Percentiles rank a stretch among this genome's conserved stretches.
Evolutionary conservation across 2,113 vertebrate genomes (phyloP).

Genomic region (Ovibos moschatus): DNA sequence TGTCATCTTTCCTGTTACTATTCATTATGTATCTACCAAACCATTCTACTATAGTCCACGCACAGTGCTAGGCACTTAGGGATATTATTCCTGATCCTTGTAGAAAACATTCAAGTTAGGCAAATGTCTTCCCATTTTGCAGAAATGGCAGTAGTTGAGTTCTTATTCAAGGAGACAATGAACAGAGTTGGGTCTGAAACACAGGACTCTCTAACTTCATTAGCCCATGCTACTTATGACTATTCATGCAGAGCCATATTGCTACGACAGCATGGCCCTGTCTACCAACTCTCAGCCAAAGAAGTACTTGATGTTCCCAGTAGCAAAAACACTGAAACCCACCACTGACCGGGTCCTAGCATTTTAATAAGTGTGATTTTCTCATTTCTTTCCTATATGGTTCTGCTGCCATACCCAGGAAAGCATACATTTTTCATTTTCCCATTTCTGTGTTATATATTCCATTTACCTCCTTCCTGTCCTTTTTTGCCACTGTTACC

Average conservation of each 20-base stretch:
- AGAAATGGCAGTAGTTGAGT: not conserved
- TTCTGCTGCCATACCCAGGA: not conserved
- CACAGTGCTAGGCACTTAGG: not conserved
- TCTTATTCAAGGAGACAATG: not conserved
- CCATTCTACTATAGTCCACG: not conserved
- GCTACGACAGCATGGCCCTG: not conserved
- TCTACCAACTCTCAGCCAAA: not conserved
- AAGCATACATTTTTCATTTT: not conserved
- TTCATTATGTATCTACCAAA: not conserved
- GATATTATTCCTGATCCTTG: not conserved
- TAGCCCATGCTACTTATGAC: not conserved
- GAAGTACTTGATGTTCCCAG: not conserved
- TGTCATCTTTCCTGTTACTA: not conserved
- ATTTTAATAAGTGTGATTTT: not conserved
- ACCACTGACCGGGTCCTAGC: not conserved
- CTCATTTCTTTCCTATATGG: not conserved
- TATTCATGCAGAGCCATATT: not conserved
- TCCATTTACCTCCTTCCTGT: not conserved
- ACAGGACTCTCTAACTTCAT: not conserved
- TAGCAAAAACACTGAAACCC: not conserved
- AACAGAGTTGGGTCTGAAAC: not conserved
- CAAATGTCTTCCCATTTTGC: not conserved
- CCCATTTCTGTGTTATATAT: not conserved
- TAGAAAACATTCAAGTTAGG: not conserved
- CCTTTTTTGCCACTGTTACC: not conserved